Evolutionary conservation across 2,888 invertebrate species (phyloP).

Genomic region (Caenorhabditis japonica): DNA sequence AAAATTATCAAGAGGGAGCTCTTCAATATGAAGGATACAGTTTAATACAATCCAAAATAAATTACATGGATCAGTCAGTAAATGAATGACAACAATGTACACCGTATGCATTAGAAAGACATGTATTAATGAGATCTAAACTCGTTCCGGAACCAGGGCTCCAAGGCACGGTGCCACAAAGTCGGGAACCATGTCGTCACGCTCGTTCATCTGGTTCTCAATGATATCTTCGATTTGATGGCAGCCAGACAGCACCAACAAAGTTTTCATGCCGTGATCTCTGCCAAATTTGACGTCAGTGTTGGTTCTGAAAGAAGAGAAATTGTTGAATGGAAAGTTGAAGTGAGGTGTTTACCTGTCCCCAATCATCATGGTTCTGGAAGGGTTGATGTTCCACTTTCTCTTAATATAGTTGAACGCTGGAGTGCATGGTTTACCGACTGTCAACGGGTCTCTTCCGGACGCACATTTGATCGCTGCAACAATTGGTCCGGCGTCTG

Average conservation of each 20-base stretch:
- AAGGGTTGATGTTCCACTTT: constrained; percentile 85
- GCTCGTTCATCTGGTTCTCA: constrained; percentile 69
- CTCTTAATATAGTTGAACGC: constrained; percentile 83
- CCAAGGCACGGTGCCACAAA: constrained; percentile 73
- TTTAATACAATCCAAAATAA: constrained; percentile 9
- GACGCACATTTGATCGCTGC: constrained; percentile 88
- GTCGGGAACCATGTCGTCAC: constrained; percentile 74
- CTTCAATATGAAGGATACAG: constrained; percentile 29
- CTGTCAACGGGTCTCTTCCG: constrained; percentile 83
- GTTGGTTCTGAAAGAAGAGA: constrained; percentile 79
- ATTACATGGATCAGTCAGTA: constrained; percentile 7
- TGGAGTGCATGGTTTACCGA: constrained; percentile 87
- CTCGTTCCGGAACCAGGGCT: constrained; percentile 63
- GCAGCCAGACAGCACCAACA: constrained; percentile 83
- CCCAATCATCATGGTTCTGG: constrained; percentile 90
- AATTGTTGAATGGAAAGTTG: not conserved
- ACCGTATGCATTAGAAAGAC: constrained; percentile 36
- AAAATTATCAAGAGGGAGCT: not conserved
- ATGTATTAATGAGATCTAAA: constrained; percentile 18
- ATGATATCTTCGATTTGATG: constrained; percentile 70
- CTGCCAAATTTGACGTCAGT: constrained; percentile 93
- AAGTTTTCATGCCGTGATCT: constrained; percentile 89
- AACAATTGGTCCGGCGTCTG: constrained; percentile 86
- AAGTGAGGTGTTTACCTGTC: constrained; percentile 82
- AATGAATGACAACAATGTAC: constrained; percentile 15